These are phyloP conservation scores for Oxyteleia sp. DNA, from an alignment of 2,888 invertebrate genomes.

Conservation along the genomic window DNA sequence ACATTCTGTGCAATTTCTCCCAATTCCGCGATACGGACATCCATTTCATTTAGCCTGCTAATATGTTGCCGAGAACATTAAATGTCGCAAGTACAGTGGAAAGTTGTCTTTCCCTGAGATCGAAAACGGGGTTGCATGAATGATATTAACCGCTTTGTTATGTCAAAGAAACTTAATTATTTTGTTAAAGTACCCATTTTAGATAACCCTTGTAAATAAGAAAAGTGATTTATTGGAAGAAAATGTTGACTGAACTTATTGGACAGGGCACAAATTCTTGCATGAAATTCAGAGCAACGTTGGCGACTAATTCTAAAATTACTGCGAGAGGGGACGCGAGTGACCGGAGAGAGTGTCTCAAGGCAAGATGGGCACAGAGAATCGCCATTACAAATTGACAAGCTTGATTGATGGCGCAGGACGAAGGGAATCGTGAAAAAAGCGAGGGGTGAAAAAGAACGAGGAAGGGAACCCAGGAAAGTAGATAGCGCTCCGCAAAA, in stretches of 20 bases:
- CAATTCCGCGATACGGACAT: constrained; percentile 85
- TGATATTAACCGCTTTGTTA: no score
- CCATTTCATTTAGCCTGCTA: constrained; percentile 86
- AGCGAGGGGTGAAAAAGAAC: constrained; percentile 75
- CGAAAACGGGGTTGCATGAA: constrained; percentile 65
- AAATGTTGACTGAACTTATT: no score
- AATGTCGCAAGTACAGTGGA: constrained; percentile 69
- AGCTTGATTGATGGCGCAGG: constrained; percentile 88
- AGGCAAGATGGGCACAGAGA: constrained; percentile 87
- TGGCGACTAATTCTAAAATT: constrained; percentile 57
- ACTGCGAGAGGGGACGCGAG: constrained; percentile 43
- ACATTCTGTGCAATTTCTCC: constrained; percentile 84
- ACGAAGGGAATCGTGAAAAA: constrained; percentile 78
- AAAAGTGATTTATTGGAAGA: no score
- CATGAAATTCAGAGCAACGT: constrained; percentile 21
- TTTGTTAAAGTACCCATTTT: no score
- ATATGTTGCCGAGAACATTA: constrained; percentile 80
- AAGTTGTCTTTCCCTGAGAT: constrained; percentile 30
- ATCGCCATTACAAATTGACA: constrained; percentile 89
- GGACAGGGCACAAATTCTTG: constrained; percentile 9
- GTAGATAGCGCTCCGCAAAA: constrained; percentile 82
- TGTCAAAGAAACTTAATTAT: no score
- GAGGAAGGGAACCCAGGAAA: constrained; percentile 75
- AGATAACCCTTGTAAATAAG: no score
- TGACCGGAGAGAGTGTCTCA: constrained; percentile 77